A percentile compares a stretch with the other conserved stretches of the same genome.
Conservation (phyloP, 2,113 vertebrate species). For the Scatophagus argus region DNA sequence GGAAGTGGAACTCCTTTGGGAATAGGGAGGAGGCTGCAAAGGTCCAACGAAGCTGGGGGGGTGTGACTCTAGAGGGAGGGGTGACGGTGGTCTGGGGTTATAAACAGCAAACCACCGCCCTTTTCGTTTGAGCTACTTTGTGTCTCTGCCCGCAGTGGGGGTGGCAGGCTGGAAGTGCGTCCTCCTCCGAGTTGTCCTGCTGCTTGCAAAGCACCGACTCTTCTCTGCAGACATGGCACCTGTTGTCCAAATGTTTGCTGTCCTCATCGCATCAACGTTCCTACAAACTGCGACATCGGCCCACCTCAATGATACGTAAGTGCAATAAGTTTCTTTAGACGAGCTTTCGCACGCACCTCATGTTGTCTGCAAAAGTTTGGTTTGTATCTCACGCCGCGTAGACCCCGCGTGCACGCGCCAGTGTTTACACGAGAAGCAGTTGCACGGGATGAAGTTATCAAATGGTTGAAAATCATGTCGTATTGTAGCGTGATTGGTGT, state of each 20-base stretch:
- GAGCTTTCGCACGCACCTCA: too few relatives aligned
- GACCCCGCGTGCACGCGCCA: background rate
- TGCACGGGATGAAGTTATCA: background rate
- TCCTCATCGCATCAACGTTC: constrained; percentile 33
- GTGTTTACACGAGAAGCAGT: background rate
- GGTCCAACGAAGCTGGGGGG: constrained; percentile 54
- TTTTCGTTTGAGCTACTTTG: constrained; percentile 21
- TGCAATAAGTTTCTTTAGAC: background rate
- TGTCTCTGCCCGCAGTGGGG: constrained; percentile 3
- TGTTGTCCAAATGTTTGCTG: constrained; percentile 27
- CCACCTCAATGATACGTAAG: constrained; percentile 70
- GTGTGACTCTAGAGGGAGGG: constrained; percentile 58
- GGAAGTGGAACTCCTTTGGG: constrained; percentile 34
- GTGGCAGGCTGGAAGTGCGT: constrained; percentile 20
- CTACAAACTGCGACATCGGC: constrained; percentile 43
- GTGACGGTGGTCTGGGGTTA: constrained; percentile 30
- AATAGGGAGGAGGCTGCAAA: constrained; percentile 66
- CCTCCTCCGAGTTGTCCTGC: constrained; percentile 17
- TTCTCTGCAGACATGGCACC: constrained; percentile 59
- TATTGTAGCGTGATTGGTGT: background rate
- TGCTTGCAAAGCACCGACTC: background rate
- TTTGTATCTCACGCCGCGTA: constrained; percentile 1
- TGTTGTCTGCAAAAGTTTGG: constrained; percentile 12
- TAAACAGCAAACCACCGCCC: constrained; percentile 44
- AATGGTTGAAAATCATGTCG: background rate